Conservation (phyloP, 1,140 invertebrate species). For the Drosophila repletoides region DNA sequence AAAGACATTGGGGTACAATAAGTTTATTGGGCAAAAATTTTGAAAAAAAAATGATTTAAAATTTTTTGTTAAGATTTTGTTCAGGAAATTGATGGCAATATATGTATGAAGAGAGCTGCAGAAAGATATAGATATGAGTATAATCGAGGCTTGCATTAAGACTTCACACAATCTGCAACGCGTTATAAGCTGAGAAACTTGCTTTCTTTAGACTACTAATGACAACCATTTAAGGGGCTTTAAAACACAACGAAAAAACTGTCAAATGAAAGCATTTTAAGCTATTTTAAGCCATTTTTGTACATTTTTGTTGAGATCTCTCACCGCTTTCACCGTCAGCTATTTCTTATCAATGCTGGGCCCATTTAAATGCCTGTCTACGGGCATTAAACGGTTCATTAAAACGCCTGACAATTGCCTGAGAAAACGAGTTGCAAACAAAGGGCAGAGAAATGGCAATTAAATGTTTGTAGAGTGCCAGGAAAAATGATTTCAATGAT, state of each 20-base stretch:
- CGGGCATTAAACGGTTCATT: conserved; percentile 36
- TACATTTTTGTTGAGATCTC: not conserved
- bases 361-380: not conserved
- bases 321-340: conserved; percentile 32
- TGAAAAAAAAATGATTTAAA: conserved; percentile 2
- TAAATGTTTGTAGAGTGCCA: conserved; percentile 13
- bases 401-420: conserved; percentile 23
- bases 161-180: conserved; percentile 4
- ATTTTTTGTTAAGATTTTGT: not conserved
- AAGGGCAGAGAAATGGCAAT: conserved; percentile 24
- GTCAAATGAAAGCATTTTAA: conserved; percentile 5
- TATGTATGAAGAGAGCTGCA: too few relatives aligned
- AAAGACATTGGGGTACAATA: conserved; percentile 3
- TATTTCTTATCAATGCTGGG: conserved; percentile 22
- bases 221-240: too few relatives aligned
- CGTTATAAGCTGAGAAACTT: too few relatives aligned
- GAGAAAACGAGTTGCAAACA: conserved; percentile 34
- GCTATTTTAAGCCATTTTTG: not conserved
- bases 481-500: conserved; percentile 3
- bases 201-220: too few relatives aligned
- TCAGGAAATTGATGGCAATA: too few relatives aligned
- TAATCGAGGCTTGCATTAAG: too few relatives aligned
- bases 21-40: conserved; percentile 16
- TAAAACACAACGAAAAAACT: not conserved
- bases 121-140: too few relatives aligned